These are phyloP conservation scores for Ferrisia virgata DNA, from an alignment of 2,888 invertebrate species.

Conservation along the genomic window DNA sequence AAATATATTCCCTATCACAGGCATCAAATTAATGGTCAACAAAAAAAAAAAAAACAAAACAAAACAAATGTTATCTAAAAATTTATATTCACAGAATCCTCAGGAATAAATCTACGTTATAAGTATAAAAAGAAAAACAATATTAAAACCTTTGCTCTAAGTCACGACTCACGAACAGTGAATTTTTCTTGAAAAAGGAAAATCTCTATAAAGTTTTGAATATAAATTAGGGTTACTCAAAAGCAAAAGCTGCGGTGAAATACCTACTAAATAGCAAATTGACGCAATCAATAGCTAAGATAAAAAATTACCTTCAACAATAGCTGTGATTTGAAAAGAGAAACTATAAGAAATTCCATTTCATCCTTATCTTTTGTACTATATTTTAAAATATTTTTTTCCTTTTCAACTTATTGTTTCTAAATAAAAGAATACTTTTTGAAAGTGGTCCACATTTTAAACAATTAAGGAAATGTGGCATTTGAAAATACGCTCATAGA, in stretches of 20 bases:
- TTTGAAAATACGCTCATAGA: not conserved
- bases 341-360: conserved; percentile 10
- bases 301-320: conserved; percentile 28
- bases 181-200: too few species aligned
- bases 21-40: too few species aligned
- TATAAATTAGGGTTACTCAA: conserved; percentile 1
- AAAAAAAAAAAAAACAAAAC: too few species aligned
- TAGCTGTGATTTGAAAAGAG: conserved; percentile 10
- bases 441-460: conserved; percentile 1
- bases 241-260: not conserved
- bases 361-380: conserved; percentile 17
- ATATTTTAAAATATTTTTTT: conserved; percentile 30
- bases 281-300: not conserved
- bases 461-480: conserved; percentile 27
- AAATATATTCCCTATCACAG: too few species aligned
- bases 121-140: too few species aligned
- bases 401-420: conserved; percentile 16
- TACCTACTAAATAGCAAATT: conserved; percentile 19
- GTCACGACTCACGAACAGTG: too few species aligned
- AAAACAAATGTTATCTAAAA: too few species aligned
- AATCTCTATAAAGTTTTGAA: too few species aligned
- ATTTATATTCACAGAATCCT: too few species aligned
- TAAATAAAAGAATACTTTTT: conserved; percentile 13
- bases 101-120: too few species aligned
- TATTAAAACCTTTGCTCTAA: too few species aligned